Evolutionary conservation across 2,797 vertebrate genomes (phyloP).

Genomic region (Rallus crepitans): DNA sequence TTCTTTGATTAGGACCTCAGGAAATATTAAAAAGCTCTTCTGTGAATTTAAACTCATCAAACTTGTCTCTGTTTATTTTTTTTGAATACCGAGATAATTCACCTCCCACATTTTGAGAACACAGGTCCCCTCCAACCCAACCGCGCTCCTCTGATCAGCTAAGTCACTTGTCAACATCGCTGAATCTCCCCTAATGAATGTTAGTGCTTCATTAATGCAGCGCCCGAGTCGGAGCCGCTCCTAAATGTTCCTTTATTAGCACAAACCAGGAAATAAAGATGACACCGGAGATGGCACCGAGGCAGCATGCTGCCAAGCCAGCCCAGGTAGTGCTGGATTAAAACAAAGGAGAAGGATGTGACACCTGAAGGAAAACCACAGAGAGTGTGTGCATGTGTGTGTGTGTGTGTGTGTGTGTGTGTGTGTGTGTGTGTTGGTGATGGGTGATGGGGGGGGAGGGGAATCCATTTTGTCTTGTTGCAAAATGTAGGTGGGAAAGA

Average conservation of each 20-base stretch:
- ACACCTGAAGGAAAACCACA: background rate
- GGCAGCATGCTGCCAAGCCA: background rate
- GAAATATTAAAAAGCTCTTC: constrained; percentile 80
- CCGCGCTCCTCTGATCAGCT: constrained; percentile 52
- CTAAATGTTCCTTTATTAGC: constrained; percentile 56
- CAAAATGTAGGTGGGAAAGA: background rate
- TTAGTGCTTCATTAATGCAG: constrained; percentile 65
- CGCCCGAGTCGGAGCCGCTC: background rate
- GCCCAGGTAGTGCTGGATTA: background rate
- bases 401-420: too few species aligned
- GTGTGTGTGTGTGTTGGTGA: too few species aligned
- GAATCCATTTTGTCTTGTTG: background rate
- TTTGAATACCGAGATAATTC: constrained; percentile 59
- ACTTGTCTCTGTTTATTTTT: constrained; percentile 71
- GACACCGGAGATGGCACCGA: background rate
- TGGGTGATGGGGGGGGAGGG: too few species aligned
- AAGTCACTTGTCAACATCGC: constrained; percentile 68
- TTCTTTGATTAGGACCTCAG: constrained; percentile 81
- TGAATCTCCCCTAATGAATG: constrained; percentile 34
- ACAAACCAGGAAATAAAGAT: background rate
- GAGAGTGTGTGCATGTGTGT: too few species aligned
- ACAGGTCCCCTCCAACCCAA: constrained; percentile 45
- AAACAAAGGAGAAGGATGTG: background rate
- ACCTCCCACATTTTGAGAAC: constrained; percentile 49
- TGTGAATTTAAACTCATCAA: constrained; percentile 74